These are phyloP conservation scores for Phylloscopus whistleri DNA, from an alignment of 2,113 vertebrate genomes.

Conservation along the genomic window DNA sequence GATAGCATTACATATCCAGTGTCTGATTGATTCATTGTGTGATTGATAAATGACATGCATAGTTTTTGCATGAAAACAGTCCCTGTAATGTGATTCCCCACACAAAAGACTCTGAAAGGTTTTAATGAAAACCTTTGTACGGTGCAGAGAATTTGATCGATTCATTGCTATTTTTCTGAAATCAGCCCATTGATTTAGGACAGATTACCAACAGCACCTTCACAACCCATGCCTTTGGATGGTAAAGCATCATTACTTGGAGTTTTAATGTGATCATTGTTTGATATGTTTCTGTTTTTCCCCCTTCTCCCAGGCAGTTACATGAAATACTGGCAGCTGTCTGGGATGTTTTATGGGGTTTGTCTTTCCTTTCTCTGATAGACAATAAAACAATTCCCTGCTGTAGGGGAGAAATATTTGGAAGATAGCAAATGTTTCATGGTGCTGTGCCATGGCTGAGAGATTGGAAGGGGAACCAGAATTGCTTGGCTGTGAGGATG, in stretches of 20 bases:
- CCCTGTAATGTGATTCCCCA: constrained; percentile 12
- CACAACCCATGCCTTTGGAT: not conserved
- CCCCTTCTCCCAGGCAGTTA: not conserved
- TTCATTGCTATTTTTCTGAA: not conserved
- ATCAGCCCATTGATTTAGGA: not conserved
- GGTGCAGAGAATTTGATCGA: not conserved
- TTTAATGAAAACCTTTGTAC: not conserved
- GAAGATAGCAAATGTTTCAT: not conserved
- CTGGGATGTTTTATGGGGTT: not conserved
- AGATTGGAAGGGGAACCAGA: not conserved
- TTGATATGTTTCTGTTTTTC: not conserved
- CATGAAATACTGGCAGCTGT: not conserved
- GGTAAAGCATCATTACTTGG: not conserved
- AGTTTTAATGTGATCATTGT: not conserved
- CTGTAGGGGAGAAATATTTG: not conserved
- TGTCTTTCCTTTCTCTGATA: constrained; percentile 2
- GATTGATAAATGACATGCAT: constrained; percentile 54
- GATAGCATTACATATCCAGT: not conserved
- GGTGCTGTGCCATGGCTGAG: not conserved
- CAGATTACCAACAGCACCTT: not conserved
- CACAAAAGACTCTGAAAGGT: not conserved
- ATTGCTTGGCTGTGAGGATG: not conserved
- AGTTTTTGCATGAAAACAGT: constrained; percentile 22
- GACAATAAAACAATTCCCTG: not conserved
- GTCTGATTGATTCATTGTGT: constrained; percentile 43